Base-by-base conservation (phyloP, 2,888 invertebrate species). In the Luperina testacea region DNA sequence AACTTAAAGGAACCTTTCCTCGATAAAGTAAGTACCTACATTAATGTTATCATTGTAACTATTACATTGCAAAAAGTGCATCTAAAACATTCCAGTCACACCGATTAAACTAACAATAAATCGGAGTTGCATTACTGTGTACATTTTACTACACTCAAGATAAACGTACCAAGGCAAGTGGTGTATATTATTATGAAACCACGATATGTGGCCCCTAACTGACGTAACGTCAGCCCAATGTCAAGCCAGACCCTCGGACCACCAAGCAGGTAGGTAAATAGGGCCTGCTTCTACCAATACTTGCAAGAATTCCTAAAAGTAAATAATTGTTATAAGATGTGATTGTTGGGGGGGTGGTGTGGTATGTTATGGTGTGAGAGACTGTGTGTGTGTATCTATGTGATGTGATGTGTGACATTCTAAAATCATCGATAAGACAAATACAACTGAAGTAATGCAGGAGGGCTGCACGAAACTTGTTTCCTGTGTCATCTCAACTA, bases 141-240 rank as follows among this genome's bases (percentile, higher is more conserved):
- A 24, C 0, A 77, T 15, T 64, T 1, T 8, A 68, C 72, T 78
- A 53, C 42, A 73, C 20, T 67, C 32, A 67, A 84, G 83, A 85
- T 80, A 70, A 85, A 75, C 79, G 74, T 76, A 76, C 27, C 42
- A 72, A 81, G 77, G 71, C 76, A 32, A 27, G 80, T 80, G 81
- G 84, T 80, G 77, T 88, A 88, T 84, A 88, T 89, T 87, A 89
- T 89, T 85, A 88, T 89, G 81, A 89, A 88, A 87, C 89, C 88
- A 73, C 89, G 83, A 87, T 77, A 80, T 80, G 79, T 77, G 82
- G 87, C 70, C 83, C 45, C 45, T 72, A 85, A 82, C 80, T 83
- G 84, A 83, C 89, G 77, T 81, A 78, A 81, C 75, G 83, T 87
- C 85, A 81, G 80, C 80, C 78, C 87, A 85, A 80, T 82, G 86